A percentile compares a stretch with the other conserved stretches of the same genome.
phyloP scores from a whole-genome alignment of 2,888 invertebrate species.

The Exocentrus adspersus region DNA sequence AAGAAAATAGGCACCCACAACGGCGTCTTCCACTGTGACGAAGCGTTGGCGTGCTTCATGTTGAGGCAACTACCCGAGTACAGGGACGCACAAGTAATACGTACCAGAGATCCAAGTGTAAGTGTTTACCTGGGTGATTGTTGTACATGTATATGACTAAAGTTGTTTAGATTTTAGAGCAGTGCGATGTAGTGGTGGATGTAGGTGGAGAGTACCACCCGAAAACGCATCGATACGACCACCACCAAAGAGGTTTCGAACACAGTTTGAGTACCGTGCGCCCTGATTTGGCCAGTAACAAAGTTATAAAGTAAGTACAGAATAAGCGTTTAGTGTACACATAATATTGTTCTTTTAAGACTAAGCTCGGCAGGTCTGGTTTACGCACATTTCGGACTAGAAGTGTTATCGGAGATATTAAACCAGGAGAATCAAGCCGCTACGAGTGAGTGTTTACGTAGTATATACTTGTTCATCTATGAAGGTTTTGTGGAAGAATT shows the following conservation, averaged over 20 bases:
- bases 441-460: slow-evolving; percentile 65
- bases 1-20: slow-evolving; percentile 77
- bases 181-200: slow-evolving; percentile 95
- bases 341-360: no score
- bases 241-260: slow-evolving; percentile 87
- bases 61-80: slow-evolving; percentile 83
- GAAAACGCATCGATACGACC: slow-evolving; percentile 83
- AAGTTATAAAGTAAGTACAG: slow-evolving; percentile 67
- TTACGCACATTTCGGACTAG: slow-evolving; percentile 88
- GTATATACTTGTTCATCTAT: slow-evolving; percentile 80
- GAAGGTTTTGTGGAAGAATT: slow-evolving; percentile 90
- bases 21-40: slow-evolving; percentile 94
- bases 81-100: slow-evolving; percentile 81
- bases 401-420: slow-evolving; percentile 74
- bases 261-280: slow-evolving; percentile 73
- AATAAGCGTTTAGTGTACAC: no score
- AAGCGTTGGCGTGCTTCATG: slow-evolving; percentile 94
- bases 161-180: slow-evolving; percentile 67
- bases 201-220: slow-evolving; percentile 91
- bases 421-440: slow-evolving; percentile 62
- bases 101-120: slow-evolving; percentile 70
- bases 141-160: slow-evolving; percentile 17
- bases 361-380: slow-evolving; percentile 95
- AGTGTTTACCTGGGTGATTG: slow-evolving; percentile 25
- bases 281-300: slow-evolving; percentile 70